phyloP scores from a whole-genome alignment of 2,113 vertebrate species.

The Gnathonemus echidnorhynchus region DNA sequence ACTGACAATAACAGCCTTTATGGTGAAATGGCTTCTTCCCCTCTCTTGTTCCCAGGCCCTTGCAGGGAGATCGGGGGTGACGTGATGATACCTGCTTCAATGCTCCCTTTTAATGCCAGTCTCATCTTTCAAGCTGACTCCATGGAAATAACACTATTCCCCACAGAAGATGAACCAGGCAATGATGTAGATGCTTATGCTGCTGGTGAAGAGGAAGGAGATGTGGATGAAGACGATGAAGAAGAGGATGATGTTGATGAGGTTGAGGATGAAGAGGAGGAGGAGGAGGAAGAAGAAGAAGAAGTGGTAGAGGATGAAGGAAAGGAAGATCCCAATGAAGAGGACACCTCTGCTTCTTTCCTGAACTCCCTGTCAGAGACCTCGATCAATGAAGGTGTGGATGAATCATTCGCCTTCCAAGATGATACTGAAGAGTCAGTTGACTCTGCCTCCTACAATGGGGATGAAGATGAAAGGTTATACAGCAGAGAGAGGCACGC shows the following conservation, averaged over 20 bases:
- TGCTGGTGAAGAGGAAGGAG: slow-evolving; percentile 67
- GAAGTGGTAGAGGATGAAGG: slow-evolving; percentile 45
- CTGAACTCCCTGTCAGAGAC: slow-evolving; percentile 86
- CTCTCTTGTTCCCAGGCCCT: slow-evolving; percentile 54
- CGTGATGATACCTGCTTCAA: slow-evolving; percentile 77
- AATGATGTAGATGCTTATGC: slow-evolving; percentile 58
- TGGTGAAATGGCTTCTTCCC: slow-evolving; percentile 50
- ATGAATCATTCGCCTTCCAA: slow-evolving; percentile 85
- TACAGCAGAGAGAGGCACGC: slow-evolving; percentile 82
- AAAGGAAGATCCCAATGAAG: slow-evolving; percentile 57
- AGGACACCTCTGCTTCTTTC: slow-evolving; percentile 82
- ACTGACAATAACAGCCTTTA: slow-evolving; percentile 43
- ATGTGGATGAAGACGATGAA: slow-evolving; percentile 58
- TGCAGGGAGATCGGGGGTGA: slow-evolving; percentile 61
- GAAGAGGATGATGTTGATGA: slow-evolving; percentile 39
- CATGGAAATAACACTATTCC: slow-evolving; percentile 76
- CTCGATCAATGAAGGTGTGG: slow-evolving; percentile 81
- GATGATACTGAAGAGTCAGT: slow-evolving; percentile 87
- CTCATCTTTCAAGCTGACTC: slow-evolving; percentile 86
- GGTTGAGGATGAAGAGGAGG: slow-evolving; percentile 29
- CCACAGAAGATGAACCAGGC: slow-evolving; percentile 58
- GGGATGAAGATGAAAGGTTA: slow-evolving; percentile 74
- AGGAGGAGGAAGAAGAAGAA: slow-evolving; percentile 36
- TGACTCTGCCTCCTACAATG: slow-evolving; percentile 81
- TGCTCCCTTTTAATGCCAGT: slow-evolving; percentile 80